Conservation (phyloP, 2,113 vertebrate species). For the Pipa parva region DNA sequence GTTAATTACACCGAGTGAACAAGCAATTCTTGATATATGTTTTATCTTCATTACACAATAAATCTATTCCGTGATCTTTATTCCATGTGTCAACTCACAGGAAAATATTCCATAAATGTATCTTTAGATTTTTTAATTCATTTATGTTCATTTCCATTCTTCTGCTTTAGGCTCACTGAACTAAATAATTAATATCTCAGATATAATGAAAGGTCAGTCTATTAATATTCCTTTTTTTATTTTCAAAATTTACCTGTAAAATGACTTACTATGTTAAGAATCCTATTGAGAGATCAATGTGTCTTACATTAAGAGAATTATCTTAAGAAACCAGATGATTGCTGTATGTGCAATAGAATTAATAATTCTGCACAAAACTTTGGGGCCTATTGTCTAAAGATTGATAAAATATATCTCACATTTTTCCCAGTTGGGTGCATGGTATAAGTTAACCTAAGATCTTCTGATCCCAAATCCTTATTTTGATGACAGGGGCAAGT, state of each 20-base stretch:
- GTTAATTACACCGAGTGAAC: neutral
- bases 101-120: neutral
- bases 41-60: neutral
- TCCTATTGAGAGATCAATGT: neutral
- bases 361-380: too few relatives aligned
- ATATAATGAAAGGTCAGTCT: neutral
- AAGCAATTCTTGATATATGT: neutral
- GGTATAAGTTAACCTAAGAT: too few relatives aligned
- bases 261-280: neutral
- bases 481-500: too few relatives aligned
- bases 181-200: neutral
- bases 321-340: neutral
- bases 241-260: neutral
- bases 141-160: neutral
- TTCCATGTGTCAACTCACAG: neutral
- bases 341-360: too few relatives aligned
- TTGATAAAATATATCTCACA: too few relatives aligned
- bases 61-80: neutral
- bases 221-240: slow-evolving; percentile 3
- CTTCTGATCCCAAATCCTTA: too few relatives aligned
- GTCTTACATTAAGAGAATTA: neutral
- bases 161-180: neutral
- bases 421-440: too few relatives aligned
- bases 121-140: slow-evolving; percentile 3
- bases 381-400: too few relatives aligned